Conservation (phyloP, 2,113 vertebrate species). For the Noturus placidus region DNA sequence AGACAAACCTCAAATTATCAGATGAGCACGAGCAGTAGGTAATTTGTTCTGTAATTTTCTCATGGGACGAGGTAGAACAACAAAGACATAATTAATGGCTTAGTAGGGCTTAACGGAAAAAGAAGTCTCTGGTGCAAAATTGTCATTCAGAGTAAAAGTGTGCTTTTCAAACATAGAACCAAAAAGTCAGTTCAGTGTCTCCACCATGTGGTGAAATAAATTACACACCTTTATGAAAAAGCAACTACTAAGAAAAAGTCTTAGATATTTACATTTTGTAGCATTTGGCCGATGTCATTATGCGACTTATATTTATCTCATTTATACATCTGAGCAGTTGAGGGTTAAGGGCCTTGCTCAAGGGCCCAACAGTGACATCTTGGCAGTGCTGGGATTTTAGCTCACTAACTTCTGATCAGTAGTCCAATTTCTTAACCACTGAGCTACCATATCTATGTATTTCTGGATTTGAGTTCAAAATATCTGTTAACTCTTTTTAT, state of each 20-base stretch:
- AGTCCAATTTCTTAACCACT: too few species aligned
- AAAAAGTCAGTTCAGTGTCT: constrained; percentile 2
- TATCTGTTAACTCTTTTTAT: background rate
- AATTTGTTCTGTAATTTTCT: background rate
- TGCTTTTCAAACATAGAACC: background rate
- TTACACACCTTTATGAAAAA: background rate
- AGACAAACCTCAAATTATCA: background rate
- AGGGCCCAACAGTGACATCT: too few species aligned
- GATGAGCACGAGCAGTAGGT: background rate
- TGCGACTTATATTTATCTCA: too few species aligned
- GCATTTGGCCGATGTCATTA: too few species aligned
- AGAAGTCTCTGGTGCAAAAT: background rate
- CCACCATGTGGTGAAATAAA: constrained; percentile 37
- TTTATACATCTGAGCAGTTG: too few species aligned
- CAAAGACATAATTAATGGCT: background rate
- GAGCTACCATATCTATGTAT: too few species aligned
- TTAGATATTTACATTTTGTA: too few species aligned
- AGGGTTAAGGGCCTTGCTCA: too few species aligned
- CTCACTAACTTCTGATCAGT: too few species aligned
- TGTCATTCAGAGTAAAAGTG: background rate
- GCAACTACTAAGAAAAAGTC: too few species aligned
- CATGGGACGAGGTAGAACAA: background rate
- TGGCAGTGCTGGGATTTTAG: too few species aligned
- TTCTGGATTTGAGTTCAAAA: background rate
- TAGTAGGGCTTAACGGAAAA: background rate